These are phyloP conservation scores for Myiagra hebetior DNA, from an alignment of 2,113 vertebrate species.

Conservation along the genomic window DNA sequence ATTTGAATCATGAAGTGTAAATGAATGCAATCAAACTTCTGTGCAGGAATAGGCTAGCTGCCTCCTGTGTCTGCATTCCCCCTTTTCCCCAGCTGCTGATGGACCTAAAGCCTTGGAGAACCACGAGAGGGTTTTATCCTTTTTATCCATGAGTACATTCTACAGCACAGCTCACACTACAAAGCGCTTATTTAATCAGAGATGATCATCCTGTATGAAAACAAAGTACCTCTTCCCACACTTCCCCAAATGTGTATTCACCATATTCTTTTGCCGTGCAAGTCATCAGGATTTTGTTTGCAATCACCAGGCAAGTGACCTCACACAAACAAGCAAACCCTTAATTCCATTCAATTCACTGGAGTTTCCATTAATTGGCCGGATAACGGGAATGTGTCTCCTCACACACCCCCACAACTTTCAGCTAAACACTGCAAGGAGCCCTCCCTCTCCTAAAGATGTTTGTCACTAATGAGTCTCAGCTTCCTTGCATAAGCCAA, in stretches of 20 bases:
- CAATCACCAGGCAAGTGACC: background rate
- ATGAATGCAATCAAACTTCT: background rate
- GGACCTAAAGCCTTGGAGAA: background rate
- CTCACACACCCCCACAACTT: background rate
- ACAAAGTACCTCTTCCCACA: background rate
- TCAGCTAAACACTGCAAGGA: background rate
- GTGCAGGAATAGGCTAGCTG: background rate
- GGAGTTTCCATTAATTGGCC: background rate
- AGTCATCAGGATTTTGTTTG: background rate
- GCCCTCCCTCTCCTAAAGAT: background rate
- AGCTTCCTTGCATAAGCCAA: background rate
- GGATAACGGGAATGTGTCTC: background rate
- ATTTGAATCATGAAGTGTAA: background rate
- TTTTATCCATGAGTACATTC: background rate
- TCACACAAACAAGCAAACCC: background rate
- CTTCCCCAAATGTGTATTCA: background rate
- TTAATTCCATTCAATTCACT: background rate
- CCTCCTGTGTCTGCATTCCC: background rate
- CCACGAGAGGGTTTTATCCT: rapidly evolving
- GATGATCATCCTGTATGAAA: background rate
- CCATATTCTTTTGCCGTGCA: background rate
- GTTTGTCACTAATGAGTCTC: background rate
- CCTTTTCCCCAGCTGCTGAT: background rate
- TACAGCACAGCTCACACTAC: background rate
- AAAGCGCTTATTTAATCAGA: background rate